Evolutionary conservation across 2,888 invertebrate genomes (phyloP).

Genomic region (Tetramorium bicarinatum): DNA sequence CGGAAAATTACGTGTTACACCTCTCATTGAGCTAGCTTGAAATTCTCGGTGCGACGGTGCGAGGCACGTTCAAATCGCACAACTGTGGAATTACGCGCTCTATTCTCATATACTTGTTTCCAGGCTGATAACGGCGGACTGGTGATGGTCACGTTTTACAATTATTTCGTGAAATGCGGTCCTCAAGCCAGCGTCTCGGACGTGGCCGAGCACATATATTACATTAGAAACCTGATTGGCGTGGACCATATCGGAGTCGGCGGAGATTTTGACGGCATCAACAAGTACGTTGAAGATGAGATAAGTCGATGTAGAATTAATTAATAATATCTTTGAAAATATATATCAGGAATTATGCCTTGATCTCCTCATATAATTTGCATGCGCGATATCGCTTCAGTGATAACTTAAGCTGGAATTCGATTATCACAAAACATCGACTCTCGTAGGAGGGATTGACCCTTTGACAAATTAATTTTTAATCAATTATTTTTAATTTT

Average conservation of each 20-base stretch:
- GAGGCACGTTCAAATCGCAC: constrained; percentile 31
- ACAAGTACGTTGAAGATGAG: constrained; percentile 86
- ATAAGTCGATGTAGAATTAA: background rate
- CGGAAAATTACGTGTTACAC: constrained; percentile 43
- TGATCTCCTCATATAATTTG: background rate
- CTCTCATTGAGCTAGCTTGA: constrained; percentile 21
- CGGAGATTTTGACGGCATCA: constrained; percentile 89
- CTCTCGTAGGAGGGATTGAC: background rate
- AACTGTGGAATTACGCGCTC: constrained; percentile 18
- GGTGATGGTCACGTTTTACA: constrained; percentile 97
- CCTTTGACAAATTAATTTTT: background rate
- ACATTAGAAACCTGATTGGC: constrained; percentile 89
- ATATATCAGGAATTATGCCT: background rate
- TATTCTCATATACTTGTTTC: constrained; percentile 32
- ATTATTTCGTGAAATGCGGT: constrained; percentile 94
- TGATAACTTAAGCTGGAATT: background rate
- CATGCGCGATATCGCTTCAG: background rate
- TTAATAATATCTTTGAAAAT: constrained; percentile 4
- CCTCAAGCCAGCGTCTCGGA: constrained; percentile 93
- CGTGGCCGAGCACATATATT: constrained; percentile 90
- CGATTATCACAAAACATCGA: background rate
- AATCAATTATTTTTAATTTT: background rate
- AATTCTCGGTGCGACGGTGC: constrained; percentile 26
- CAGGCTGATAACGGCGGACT: constrained; percentile 94
- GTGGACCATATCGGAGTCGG: constrained; percentile 89